Percentiles rank a stretch among this genome's conserved stretches.
phyloP scores from a whole-genome alignment of 92 coral and sea anemone genomes.

The Chrysogorgia sp. region DNA sequence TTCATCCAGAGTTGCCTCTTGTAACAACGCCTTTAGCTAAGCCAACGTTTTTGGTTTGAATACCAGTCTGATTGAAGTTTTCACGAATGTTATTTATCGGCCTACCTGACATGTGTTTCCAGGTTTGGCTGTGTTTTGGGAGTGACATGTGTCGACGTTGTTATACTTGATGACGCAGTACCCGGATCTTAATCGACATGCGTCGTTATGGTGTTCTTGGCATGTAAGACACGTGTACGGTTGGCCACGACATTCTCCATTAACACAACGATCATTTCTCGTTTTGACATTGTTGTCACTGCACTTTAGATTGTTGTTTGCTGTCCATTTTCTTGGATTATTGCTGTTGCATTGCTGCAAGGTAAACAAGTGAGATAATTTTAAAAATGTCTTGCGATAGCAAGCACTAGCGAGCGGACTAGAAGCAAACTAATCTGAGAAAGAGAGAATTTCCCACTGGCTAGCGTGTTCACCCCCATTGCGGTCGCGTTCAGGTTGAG shows the following conservation, averaged over 20 bases:
- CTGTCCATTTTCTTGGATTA: conserved; percentile 73
- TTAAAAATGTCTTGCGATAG: neutral
- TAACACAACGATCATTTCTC: conserved; percentile 74
- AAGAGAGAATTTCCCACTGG: too few species aligned
- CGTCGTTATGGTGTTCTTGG: conserved; percentile 77
- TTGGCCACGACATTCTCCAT: conserved; percentile 77
- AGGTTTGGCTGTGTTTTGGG: conserved; percentile 65
- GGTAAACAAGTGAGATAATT: neutral
- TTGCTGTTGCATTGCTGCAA: conserved; percentile 89
- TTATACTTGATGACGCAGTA: conserved; percentile 68
- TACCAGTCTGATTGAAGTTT: too few species aligned
- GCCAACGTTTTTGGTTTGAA: too few species aligned
- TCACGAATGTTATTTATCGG: neutral
- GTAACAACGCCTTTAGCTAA: too few species aligned
- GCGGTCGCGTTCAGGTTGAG: too few species aligned
- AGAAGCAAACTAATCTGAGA: too few species aligned
- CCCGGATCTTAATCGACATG: conserved; percentile 74
- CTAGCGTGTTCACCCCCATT: too few species aligned
- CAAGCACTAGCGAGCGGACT: too few species aligned
- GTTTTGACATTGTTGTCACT: conserved; percentile 78
- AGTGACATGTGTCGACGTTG: conserved; percentile 67
- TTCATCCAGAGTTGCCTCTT: too few species aligned
- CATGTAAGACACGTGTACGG: conserved; percentile 86
- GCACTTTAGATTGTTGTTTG: conserved; percentile 75
- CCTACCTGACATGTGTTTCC: conserved; percentile 89